These are phyloP conservation scores for Trachelus tabidus DNA, from an alignment of 2,888 invertebrate genomes.

Conservation along the genomic window DNA sequence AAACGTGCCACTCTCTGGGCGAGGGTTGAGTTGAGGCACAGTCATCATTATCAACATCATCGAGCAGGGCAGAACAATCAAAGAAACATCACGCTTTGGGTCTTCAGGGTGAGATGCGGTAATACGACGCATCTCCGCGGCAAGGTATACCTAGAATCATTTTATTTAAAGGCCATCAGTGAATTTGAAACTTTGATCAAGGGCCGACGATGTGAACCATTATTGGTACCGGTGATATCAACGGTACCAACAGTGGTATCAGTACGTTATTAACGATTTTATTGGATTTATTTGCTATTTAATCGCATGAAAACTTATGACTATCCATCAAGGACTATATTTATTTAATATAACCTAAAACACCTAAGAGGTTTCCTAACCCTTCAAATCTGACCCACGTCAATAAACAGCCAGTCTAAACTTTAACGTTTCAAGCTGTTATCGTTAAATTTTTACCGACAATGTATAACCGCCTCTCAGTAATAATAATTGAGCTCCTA, in stretches of 20 bases:
- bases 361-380: slow-evolving; percentile 20
- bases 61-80: slow-evolving; percentile 55
- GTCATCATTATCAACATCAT: slow-evolving; percentile 61
- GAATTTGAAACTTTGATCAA: too few species aligned
- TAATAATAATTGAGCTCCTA: too few species aligned
- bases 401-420: background rate
- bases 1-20: slow-evolving; percentile 85
- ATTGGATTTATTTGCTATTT: background rate
- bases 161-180: too few species aligned
- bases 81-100: slow-evolving; percentile 75
- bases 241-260: too few species aligned
- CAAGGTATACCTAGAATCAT: slow-evolving; percentile 66
- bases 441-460: too few species aligned
- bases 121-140: slow-evolving; percentile 74
- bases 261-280: too few species aligned
- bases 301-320: background rate
- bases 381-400: background rate
- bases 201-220: too few species aligned
- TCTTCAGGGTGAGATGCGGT: slow-evolving; percentile 75
- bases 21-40: slow-evolving; percentile 71
- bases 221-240: too few species aligned
- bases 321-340: background rate
- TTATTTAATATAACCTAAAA: background rate
- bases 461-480: too few species aligned
- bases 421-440: background rate